These are phyloP conservation scores for Tenrec ecaudatus DNA, from an alignment of 2,113 vertebrate species.

Conservation along the genomic window DNA sequence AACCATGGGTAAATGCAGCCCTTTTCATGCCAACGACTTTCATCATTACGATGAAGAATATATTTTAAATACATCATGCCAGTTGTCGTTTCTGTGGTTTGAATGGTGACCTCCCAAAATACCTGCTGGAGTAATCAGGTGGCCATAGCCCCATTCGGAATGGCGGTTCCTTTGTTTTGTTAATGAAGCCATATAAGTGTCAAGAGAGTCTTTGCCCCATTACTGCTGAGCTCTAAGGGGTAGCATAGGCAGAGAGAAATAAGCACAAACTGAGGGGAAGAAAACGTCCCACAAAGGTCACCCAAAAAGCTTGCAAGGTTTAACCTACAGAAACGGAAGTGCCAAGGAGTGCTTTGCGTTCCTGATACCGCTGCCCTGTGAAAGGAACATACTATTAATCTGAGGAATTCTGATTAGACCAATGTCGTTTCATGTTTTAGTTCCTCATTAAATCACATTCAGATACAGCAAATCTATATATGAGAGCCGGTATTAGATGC, in stretches of 20 bases:
- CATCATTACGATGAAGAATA: too few species aligned
- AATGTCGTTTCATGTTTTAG: neutral
- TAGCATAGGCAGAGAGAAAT: neutral
- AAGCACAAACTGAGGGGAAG: too few species aligned
- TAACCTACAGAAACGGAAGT: neutral
- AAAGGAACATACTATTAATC: neutral
- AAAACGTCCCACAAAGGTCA: neutral
- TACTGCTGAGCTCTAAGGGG: neutral
- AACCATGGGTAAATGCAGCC: too few species aligned
- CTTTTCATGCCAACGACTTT: too few species aligned
- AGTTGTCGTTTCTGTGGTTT: too few species aligned
- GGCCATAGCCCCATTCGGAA: neutral
- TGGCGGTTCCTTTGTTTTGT: neutral
- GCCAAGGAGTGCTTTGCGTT: neutral
- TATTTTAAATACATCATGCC: too few species aligned
- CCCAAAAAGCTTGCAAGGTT: neutral
- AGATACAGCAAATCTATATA: neutral
- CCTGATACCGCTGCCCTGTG: neutral
- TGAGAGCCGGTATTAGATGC: neutral
- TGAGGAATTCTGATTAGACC: neutral
- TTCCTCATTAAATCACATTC: neutral
- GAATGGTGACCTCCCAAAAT: neutral
- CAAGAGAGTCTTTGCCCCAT: neutral
- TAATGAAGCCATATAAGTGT: neutral
- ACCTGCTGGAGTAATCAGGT: neutral